phyloP scores from a whole-genome alignment of 2,113 vertebrate species.

The Australoheros scitulus region DNA sequence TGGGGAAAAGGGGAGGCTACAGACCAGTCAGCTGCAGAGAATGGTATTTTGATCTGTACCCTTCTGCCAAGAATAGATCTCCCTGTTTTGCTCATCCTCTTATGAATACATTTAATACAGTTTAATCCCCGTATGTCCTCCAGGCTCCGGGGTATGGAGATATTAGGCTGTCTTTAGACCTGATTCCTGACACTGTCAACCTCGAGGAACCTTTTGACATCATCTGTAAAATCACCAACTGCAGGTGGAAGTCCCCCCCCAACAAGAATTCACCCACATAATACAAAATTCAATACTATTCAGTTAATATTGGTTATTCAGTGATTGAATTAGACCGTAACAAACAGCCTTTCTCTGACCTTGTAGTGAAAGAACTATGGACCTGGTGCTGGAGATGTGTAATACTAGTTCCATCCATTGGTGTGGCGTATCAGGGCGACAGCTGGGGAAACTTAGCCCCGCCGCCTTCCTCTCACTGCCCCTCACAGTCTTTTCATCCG shows the following conservation, averaged over 20 bases:
- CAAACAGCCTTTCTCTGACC: not conserved
- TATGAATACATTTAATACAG: not conserved
- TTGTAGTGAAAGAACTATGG: slow-evolving; percentile 97
- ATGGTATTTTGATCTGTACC: slow-evolving; percentile 81
- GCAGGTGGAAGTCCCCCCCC: slow-evolving; percentile 84
- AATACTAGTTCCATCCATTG: slow-evolving; percentile 94
- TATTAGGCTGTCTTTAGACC: slow-evolving; percentile 93
- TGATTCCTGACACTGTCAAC: slow-evolving; percentile 95
- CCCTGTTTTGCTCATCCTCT: not conserved
- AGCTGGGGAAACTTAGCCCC: slow-evolving; percentile 92
- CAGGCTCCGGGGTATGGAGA: slow-evolving; percentile 98
- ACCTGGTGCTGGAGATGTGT: slow-evolving; percentile 96
- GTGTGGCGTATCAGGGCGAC: slow-evolving; percentile 95
- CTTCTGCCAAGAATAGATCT: not conserved
- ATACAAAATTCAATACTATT: not conserved
- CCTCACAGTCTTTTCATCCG: slow-evolving; percentile 89
- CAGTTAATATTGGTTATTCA: not conserved
- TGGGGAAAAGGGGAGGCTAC: slow-evolving; percentile 93
- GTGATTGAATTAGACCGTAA: not conserved
- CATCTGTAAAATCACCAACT: slow-evolving; percentile 98
- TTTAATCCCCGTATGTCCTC: not conserved
- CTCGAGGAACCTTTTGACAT: slow-evolving; percentile 97
- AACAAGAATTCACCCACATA: not conserved
- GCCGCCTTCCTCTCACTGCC: slow-evolving; percentile 90
- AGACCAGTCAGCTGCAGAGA: slow-evolving; percentile 98